Base-by-base conservation (phyloP, 2,113 vertebrate genomes). In the Tonatia bakeri region DNA sequence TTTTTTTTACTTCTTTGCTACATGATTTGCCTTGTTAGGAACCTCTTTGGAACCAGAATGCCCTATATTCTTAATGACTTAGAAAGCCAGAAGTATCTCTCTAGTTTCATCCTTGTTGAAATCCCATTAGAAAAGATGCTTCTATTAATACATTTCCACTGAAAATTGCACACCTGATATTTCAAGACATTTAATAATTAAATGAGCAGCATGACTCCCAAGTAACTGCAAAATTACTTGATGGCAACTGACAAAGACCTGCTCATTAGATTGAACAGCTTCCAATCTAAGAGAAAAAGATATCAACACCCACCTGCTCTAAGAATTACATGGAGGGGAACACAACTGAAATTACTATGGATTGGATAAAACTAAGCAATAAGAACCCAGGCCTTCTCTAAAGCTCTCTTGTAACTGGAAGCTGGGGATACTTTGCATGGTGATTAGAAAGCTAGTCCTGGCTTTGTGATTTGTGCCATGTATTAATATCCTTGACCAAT, bases 151-250 rank as follows among this genome's bases (percentile, higher is more conserved):
- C 45, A 92, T 88, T 97, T 97, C 69, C 87, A 94, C 75, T 88
- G 38, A 65, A 97, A 96, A 96, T 93, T 94, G 56, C n/a, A 91
- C 31, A 91, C 91, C 82, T 96, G 77, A 91, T 97, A 96, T 91
- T 97, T 97, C 69, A 96, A 79, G 72, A 64, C 95, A 95, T 96
- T 98, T 98, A 97, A 97, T 97, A 98, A 98, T 97, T 97, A 97
- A 97, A 89, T 91, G 89, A 98, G 14, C 47, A 81, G 75, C 7
- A 93, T 81, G 87, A 97, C 67, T 96, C 56, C 52, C 24, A 31
- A 95, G 76, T 94, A 94, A 95, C 59, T 94, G 79, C 31, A 90
- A 95, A 97, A 94, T 36, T 19, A 97, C 91, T 90, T 91, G 73
- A 97, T 7, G 28, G 86, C 87, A 97, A 73, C 77, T 93, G 95